Percentiles rank a stretch among this genome's conserved stretches.
These are phyloP conservation scores for Ambastaia sidthimunki DNA, from an alignment of 2,797 vertebrate species.

Conservation along the genomic window DNA sequence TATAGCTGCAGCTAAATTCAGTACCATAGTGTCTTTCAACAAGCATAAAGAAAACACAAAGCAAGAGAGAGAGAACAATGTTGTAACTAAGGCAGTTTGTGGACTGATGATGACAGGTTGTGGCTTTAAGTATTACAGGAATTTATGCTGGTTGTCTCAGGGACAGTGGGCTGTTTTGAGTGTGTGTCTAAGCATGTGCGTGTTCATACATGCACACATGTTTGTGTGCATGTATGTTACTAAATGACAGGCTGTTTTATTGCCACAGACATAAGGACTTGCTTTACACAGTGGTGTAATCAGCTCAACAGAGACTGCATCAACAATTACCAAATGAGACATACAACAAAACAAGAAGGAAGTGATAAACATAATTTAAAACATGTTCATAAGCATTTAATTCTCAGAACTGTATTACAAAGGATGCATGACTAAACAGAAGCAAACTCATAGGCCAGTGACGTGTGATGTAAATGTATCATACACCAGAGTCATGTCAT, in stretches of 20 bases:
- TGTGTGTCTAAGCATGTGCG: conserved; percentile 8
- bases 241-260: conserved; percentile 14
- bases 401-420: not conserved
- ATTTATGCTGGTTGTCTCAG: conserved; percentile 62
- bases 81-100: conserved; percentile 56
- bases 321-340: not conserved
- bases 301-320: not conserved
- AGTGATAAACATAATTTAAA: not conserved
- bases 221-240: not conserved
- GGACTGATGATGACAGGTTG: conserved; percentile 68
- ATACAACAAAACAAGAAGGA: not conserved
- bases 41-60: conserved; percentile 27
- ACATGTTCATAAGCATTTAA: not conserved
- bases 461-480: not conserved
- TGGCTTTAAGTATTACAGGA: conserved; percentile 64
- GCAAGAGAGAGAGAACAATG: conserved; percentile 25
- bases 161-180: conserved; percentile 40
- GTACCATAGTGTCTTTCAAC: conserved; percentile 20
- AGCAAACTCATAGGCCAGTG: not conserved
- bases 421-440: not conserved
- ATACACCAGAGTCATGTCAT: no score
- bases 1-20: conserved; percentile 51
- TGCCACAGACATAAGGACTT: not conserved
- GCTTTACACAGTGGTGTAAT: conserved; percentile 9
- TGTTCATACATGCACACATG: not conserved